phyloP scores from a whole-genome alignment of 92 coral and sea anemone genomes.

The Zoanthus gigantus region DNA sequence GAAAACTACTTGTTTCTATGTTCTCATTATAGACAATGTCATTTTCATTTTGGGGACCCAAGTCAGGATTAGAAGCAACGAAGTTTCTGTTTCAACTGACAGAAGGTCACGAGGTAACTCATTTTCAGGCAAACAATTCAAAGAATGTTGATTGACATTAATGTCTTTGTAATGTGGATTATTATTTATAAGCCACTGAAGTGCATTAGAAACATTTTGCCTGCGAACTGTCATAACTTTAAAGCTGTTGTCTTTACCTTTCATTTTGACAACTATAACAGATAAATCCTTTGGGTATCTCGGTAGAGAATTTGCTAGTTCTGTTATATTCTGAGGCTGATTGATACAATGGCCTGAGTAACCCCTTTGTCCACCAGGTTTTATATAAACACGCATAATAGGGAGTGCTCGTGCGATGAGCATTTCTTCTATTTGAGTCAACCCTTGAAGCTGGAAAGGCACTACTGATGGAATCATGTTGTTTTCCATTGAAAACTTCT shows the following conservation, averaged over 20 bases:
- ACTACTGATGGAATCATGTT: constrained; percentile 41
- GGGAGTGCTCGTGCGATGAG: too few species aligned
- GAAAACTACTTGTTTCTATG: too few species aligned
- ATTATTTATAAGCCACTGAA: constrained; percentile 4
- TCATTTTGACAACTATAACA: constrained; percentile 50
- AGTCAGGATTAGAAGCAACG: not conserved
- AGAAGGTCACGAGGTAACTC: constrained; percentile 20
- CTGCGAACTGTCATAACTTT: constrained; percentile 61
- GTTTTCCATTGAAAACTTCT: constrained; percentile 51
- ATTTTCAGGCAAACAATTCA: constrained; percentile 42
- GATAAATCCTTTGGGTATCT: not conserved
- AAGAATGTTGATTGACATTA: constrained; percentile 33
- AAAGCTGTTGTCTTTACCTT: constrained; percentile 51
- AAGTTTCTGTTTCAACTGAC: constrained; percentile 10
- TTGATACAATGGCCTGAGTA: not conserved
- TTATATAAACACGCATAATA: too few species aligned
- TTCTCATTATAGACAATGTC: too few species aligned
- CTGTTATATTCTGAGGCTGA: constrained; percentile 35
- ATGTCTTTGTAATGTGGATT: constrained; percentile 7
- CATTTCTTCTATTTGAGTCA: constrained; percentile 15
- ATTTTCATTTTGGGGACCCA: too few species aligned
- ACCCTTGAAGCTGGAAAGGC: constrained; percentile 23
- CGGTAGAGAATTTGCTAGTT: constrained; percentile 48
- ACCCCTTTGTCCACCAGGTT: too few species aligned
- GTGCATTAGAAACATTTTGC: not conserved